These are phyloP conservation scores for Chaetorhynchus papuensis DNA, from an alignment of 2,113 vertebrate genomes.

Conservation along the genomic window DNA sequence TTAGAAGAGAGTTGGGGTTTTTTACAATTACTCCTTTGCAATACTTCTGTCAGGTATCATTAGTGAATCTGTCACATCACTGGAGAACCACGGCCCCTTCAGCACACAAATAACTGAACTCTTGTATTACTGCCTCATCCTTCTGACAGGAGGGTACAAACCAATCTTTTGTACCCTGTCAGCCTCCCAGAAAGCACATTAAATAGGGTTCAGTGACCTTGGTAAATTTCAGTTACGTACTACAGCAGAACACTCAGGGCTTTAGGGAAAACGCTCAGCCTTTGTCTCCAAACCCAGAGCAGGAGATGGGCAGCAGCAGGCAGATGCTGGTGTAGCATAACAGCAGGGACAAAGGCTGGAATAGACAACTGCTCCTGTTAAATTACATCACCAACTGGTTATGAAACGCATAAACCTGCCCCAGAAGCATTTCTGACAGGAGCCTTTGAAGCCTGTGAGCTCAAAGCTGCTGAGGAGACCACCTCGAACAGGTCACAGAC, in stretches of 20 bases:
- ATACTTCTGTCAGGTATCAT: constrained; percentile 77
- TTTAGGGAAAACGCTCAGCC: constrained; percentile 8
- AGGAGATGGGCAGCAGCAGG: background rate
- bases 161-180: constrained; percentile 74
- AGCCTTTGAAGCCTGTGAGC: background rate
- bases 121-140: constrained; percentile 62
- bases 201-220: constrained; percentile 55
- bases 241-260: constrained; percentile 15
- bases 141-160: constrained; percentile 76
- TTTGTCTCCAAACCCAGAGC: background rate
- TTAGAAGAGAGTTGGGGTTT: background rate
- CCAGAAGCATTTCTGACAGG: background rate
- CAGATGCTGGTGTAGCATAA: background rate
- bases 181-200: constrained; percentile 71
- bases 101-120: constrained; percentile 69
- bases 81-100: constrained; percentile 48
- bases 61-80: constrained; percentile 72
- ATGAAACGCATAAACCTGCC: background rate
- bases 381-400: background rate
- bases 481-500: background rate
- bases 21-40: constrained; percentile 71
- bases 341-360: background rate
- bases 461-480: background rate
- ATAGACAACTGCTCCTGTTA: background rate
- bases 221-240: constrained; percentile 53